A percentile compares a stretch with the other conserved stretches of the same genome.
Conservation (phyloP, 2,888 invertebrate species). For the Thelaira solivaga region DNA sequence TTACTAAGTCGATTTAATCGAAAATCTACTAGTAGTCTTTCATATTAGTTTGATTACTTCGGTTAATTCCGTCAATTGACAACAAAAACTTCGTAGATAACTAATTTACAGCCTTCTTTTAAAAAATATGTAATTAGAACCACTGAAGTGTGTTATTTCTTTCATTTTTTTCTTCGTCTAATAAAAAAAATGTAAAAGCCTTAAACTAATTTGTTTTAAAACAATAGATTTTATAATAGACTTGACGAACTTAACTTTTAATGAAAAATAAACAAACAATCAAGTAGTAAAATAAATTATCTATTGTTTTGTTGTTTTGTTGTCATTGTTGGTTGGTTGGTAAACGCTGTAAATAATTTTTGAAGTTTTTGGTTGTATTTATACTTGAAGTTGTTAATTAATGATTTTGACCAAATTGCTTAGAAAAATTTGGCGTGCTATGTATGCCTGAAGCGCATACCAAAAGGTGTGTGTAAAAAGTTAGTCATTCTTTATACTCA, state of each 20-base stretch:
- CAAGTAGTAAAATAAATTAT: not conserved
- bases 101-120: not conserved
- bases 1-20: too few species aligned
- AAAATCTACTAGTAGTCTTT: too few species aligned
- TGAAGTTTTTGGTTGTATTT: not conserved
- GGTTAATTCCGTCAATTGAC: too few species aligned
- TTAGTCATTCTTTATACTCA: too few species aligned
- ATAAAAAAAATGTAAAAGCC: constrained; percentile 6
- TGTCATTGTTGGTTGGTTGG: not conserved
- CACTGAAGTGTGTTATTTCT: not conserved
- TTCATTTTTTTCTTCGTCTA: constrained; percentile 4
- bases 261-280: not conserved
- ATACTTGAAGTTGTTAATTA: constrained; percentile 23
- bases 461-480: constrained; percentile 22
- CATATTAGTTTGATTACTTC: too few species aligned
- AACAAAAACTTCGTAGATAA: too few species aligned
- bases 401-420: constrained; percentile 33
- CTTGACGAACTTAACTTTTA: constrained; percentile 30
- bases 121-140: too few species aligned
- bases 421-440: constrained; percentile 15
- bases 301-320: constrained; percentile 6
- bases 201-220: constrained; percentile 18
- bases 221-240: constrained; percentile 20
- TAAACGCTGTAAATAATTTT: too few species aligned
- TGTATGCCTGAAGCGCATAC: not conserved